A percentile compares a stretch with the other conserved stretches of the same genome.
Evolutionary conservation across 2,888 invertebrate species (phyloP).

Genomic region (Antheraea assamensis): DNA sequence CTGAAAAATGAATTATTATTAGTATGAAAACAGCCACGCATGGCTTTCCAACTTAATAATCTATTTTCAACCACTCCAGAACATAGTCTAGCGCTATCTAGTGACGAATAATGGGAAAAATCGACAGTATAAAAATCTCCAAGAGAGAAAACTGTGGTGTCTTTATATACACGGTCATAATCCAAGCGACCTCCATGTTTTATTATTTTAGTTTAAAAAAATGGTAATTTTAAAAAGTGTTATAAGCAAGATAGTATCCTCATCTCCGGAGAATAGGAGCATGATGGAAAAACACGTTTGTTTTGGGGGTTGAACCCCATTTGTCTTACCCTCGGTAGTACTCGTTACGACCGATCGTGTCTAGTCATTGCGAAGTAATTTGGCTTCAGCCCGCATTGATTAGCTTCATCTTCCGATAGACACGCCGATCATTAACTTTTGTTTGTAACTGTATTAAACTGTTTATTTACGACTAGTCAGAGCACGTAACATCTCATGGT

Average conservation of each 20-base stretch:
- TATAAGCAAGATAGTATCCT: neutral
- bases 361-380: constrained; percentile 33
- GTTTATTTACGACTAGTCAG: neutral
- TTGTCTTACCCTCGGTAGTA: constrained; percentile 7
- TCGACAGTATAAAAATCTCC: too few relatives aligned
- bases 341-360: constrained; percentile 24
- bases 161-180: too few relatives aligned
- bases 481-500: neutral
- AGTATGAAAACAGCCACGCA: too few relatives aligned
- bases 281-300: constrained; percentile 12
- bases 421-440: constrained; percentile 42
- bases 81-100: too few relatives aligned
- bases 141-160: too few relatives aligned
- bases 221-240: neutral
- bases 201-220: too few relatives aligned
- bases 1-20: too few relatives aligned
- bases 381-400: constrained; percentile 32
- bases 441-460: neutral
- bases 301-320: constrained; percentile 16
- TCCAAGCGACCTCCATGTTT: too few relatives aligned
- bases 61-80: too few relatives aligned
- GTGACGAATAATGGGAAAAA: too few relatives aligned
- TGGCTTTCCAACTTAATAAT: too few relatives aligned
- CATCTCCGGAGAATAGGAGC: constrained; percentile 8
- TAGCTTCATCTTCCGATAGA: constrained; percentile 48